Evolutionary conservation across 2,888 invertebrate species (phyloP).

Genomic region (Lycaena phlaeas): DNA sequence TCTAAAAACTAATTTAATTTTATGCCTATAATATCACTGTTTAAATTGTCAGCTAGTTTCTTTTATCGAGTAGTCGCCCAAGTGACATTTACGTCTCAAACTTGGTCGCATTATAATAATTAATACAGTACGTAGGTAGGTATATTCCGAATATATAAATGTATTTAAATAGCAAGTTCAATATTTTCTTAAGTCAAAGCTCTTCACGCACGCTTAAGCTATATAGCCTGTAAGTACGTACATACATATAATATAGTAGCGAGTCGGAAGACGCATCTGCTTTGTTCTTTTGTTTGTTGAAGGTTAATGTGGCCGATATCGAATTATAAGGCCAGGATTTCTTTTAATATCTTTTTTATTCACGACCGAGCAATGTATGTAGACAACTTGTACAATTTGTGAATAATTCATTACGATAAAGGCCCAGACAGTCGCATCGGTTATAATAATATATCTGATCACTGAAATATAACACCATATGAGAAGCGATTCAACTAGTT

Average conservation of each 20-base stretch:
- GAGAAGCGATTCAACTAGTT: too few species aligned
- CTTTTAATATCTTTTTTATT: not conserved
- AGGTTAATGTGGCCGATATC: constrained; percentile 29
- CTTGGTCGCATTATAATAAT: too few species aligned
- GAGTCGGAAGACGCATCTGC: constrained; percentile 35
- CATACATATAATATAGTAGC: not conserved
- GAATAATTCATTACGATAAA: too few species aligned
- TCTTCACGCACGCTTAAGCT: not conserved
- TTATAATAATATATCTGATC: not conserved
- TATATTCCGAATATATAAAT: too few species aligned
- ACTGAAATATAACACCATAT: too few species aligned
- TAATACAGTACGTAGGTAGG: too few species aligned
- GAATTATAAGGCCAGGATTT: constrained; percentile 7
- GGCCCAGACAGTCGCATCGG: not conserved
- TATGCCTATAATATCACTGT: too few species aligned
- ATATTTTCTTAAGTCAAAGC: not conserved
- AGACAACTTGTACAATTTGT: not conserved
- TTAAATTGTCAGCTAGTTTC: too few species aligned
- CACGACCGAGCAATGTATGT: not conserved
- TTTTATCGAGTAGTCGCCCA: too few species aligned
- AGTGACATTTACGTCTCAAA: too few species aligned
- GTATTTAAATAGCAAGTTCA: too few species aligned
- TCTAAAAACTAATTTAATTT: too few species aligned
- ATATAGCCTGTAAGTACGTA: not conserved
- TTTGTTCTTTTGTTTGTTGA: constrained; percentile 37